Evolutionary conservation across 2,113 vertebrate species (phyloP), one percentile per base, ranked within the genome.

Genomic region (Micromys minutus): DNA sequence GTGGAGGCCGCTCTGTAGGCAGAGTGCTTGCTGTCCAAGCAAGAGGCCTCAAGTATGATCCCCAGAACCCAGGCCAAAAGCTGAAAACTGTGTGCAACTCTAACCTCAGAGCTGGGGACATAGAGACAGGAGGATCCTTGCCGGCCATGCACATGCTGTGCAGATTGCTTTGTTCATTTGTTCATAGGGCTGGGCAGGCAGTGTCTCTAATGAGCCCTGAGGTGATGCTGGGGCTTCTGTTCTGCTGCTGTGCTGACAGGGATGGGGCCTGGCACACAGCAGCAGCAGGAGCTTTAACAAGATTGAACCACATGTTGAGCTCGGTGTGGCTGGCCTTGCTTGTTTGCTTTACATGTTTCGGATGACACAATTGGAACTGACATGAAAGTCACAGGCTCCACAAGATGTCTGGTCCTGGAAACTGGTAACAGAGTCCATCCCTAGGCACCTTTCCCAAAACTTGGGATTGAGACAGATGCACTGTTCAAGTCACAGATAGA

Each of bases 231-330:
- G 10, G n/a, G 24, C 55, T 22, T 17, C 81, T 31, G 29, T 50
- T 52, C 84, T 65, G 84, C 34, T 55, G 47, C 50, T 26, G 67
- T 55, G 47, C 47, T 72, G 47, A 87, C 47, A 29, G 65, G 65
- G 13, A 0, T 29, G 22, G 22, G 67, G 12, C 21, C 39, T 22
- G 34, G 34, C 5, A 7, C 12, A 11, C 50, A 21, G 39, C 6
- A 31, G 31, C 87, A 39, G 17, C 26, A 1, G 5, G 57, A 29
- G 39, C 36, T 1, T 2, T 13, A 52, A 4, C 15, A 17, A 34
- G 26, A 39, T 1, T 7, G 42, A 24, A 21, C 45, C 52, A 8
- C 39, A 39, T 1, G 1, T 1, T 11, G 3, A 39, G 22, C 10
- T 1, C 1, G 0, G 3, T 45, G 12, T 12, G 80, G 65, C 26